Conservation (phyloP, 2,797 vertebrate genomes). For the Ispidina picta region DNA sequence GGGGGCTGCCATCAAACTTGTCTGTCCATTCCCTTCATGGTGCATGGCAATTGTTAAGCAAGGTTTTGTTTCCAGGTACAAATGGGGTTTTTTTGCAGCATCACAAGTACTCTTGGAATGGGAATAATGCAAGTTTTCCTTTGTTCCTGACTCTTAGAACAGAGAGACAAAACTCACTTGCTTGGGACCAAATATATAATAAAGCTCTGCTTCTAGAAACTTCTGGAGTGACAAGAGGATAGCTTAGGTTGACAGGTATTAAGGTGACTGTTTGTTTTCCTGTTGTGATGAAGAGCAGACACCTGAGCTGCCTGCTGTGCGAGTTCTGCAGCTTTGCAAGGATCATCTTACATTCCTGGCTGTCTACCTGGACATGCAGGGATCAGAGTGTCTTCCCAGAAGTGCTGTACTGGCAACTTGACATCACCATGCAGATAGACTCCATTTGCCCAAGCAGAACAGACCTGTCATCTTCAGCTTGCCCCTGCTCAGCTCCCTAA, state of each 20-base stretch:
- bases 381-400: not conserved
- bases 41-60: not conserved
- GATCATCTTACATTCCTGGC: not conserved
- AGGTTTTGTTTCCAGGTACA: not conserved
- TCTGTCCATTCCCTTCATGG: not conserved
- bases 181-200: not conserved
- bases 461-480: not conserved
- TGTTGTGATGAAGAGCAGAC: not conserved
- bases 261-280: not conserved
- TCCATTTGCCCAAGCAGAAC: not conserved
- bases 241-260: not conserved
- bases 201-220: not conserved
- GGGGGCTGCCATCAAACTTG: not conserved
- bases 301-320: not conserved
- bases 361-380: not conserved
- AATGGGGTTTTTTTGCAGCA: not conserved
- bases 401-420: not conserved
- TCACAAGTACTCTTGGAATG: accelerated
- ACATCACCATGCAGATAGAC: not conserved
- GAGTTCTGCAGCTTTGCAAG: not conserved
- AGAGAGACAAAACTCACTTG: not conserved
- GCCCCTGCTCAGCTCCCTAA: not conserved
- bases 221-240: not conserved
- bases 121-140: not conserved
- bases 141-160: not conserved